A percentile compares a stretch with the other conserved stretches of the same genome.
These are phyloP conservation scores for Phortica magna DNA, from an alignment of 2,888 invertebrate genomes.

Conservation along the genomic window DNA sequence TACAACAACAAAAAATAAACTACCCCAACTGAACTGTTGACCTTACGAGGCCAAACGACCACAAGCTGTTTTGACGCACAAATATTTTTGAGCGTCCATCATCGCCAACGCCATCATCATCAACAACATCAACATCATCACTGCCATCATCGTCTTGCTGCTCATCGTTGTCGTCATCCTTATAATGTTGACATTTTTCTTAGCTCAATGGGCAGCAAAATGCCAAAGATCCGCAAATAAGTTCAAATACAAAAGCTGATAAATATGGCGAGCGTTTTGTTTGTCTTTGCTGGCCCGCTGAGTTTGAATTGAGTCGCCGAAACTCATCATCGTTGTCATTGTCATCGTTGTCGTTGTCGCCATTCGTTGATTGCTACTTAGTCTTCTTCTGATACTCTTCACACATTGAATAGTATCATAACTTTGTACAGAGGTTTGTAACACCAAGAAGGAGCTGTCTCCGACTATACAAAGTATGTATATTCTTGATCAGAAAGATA, in stretches of 20 bases:
- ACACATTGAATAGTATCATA: no score
- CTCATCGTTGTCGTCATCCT: slow-evolving; percentile 53
- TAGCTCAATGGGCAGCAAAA: slow-evolving; percentile 65
- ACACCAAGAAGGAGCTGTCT: no score
- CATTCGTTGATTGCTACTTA: not conserved
- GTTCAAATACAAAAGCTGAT: slow-evolving; percentile 23
- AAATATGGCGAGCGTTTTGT: slow-evolving; percentile 40
- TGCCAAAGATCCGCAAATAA: slow-evolving; percentile 44
- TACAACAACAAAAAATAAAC: not conserved
- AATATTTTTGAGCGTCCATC: slow-evolving; percentile 17
- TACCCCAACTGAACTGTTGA: slow-evolving; percentile 2
- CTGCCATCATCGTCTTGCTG: not conserved
- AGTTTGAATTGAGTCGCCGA: slow-evolving; percentile 10
- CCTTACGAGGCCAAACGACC: slow-evolving; percentile 4
- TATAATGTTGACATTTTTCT: slow-evolving; percentile 71
- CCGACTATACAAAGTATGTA: no score
- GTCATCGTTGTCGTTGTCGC: not conserved
- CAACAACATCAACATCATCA: slow-evolving; percentile 50
- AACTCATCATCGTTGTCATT: not conserved
- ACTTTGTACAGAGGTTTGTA: no score
- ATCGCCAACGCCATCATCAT: slow-evolving; percentile 13
- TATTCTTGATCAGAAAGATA: no score
- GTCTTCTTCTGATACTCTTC: no score
- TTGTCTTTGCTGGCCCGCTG: slow-evolving; percentile 37
- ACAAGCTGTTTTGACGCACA: slow-evolving; percentile 20